Evolutionary conservation across 1,140 invertebrate species (phyloP).

Genomic region (Drosophila malerkotliana): DNA sequence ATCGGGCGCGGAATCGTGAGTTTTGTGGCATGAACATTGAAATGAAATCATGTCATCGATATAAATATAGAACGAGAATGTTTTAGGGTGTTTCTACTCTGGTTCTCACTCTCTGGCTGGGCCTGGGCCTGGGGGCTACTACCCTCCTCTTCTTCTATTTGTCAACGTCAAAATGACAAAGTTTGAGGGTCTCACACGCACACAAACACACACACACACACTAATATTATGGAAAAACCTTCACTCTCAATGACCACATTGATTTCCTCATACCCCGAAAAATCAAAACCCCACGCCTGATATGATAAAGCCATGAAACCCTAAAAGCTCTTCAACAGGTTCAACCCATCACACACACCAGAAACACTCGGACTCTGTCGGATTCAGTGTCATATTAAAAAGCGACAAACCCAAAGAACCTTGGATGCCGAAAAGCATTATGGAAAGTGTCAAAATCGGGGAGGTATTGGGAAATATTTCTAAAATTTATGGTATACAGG

Average conservation of each 20-base stretch:
- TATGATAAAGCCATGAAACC: constrained; percentile 19
- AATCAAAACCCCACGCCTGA: neutral
- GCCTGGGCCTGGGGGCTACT: neutral
- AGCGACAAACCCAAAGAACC: constrained; percentile 30
- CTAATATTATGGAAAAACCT: constrained; percentile 37
- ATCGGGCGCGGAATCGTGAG: constrained; percentile 59
- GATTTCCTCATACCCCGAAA: constrained; percentile 21
- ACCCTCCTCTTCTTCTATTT: constrained; percentile 6
- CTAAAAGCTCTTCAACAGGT: constrained; percentile 44
- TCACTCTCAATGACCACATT: constrained; percentile 43
- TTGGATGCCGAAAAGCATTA: constrained; percentile 26
- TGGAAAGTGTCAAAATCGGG: too few species aligned
- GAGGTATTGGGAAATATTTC: constrained; percentile 19
- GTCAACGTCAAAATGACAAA: constrained; percentile 38
- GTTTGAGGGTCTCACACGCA: constrained; percentile 31
- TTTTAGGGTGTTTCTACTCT: constrained; percentile 6
- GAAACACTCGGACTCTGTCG: constrained; percentile 2
- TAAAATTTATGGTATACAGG: constrained; percentile 9
- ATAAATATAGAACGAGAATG: constrained; percentile 56
- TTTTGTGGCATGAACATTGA: constrained; percentile 67
- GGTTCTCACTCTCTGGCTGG: neutral
- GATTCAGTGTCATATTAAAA: constrained; percentile 10
- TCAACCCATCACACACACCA: constrained; percentile 3
- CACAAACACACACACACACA: neutral
- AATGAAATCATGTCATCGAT: constrained; percentile 67